Conservation (phyloP, 2,113 vertebrate genomes). For the Tachuris rubrigastra region DNA sequence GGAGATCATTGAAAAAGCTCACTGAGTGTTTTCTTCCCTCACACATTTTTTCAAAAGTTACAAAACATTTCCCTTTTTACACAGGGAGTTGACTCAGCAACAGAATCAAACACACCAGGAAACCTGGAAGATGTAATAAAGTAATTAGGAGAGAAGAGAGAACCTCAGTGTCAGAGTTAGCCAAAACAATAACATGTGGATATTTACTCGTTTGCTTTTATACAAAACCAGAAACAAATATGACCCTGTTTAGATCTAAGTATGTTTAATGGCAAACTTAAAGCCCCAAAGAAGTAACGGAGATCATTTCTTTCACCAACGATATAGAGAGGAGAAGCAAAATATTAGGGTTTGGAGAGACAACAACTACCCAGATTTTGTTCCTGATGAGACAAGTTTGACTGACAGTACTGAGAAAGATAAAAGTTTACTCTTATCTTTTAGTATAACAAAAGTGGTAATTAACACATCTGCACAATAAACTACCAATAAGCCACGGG, state of each 20-base stretch:
- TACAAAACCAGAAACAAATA: neutral
- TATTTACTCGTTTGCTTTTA: neutral
- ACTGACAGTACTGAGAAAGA: neutral
- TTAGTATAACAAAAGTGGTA: neutral
- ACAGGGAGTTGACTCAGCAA: neutral
- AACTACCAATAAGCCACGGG: neutral
- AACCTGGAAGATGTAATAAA: neutral
- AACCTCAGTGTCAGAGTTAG: neutral
- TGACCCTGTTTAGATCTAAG: neutral
- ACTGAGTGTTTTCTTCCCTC: neutral
- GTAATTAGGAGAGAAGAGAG: neutral
- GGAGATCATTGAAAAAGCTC: neutral
- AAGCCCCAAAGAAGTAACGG: neutral
- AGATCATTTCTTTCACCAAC: neutral
- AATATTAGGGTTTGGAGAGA: neutral
- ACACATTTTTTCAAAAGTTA: neutral
- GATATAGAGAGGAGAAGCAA: neutral
- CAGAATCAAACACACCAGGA: neutral
- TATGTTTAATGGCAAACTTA: neutral
- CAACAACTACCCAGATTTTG: neutral
- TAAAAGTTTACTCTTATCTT: neutral
- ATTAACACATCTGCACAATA: neutral
- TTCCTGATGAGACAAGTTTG: neutral
- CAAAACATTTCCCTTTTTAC: neutral
- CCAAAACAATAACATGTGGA: neutral